phyloP scores from a whole-genome alignment of 2,888 invertebrate genomes.

The Drosophila barbarae region DNA sequence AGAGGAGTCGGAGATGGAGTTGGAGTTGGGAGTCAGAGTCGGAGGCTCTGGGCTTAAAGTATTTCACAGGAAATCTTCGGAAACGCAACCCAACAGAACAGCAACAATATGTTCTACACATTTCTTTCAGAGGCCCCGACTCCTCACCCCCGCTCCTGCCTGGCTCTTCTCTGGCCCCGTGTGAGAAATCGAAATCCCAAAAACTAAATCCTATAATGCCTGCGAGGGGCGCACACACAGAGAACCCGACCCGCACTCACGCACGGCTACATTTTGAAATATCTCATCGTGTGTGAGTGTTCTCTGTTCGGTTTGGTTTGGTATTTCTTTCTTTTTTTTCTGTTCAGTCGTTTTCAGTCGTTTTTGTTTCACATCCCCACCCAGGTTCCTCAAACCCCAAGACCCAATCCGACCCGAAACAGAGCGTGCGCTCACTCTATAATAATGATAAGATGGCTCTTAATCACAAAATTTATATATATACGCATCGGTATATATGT shows the following conservation, averaged over 20 bases:
- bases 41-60: slow-evolving; percentile 67
- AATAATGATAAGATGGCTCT: slow-evolving; percentile 80
- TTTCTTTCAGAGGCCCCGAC: slow-evolving; percentile 50
- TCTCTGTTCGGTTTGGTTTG: slow-evolving; percentile 51
- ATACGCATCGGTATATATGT: neutral
- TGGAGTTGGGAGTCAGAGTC: slow-evolving; percentile 5
- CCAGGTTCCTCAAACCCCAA: slow-evolving; percentile 9
- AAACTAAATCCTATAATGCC: slow-evolving; percentile 75
- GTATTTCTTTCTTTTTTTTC: slow-evolving; percentile 52
- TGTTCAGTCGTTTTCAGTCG: slow-evolving; percentile 2
- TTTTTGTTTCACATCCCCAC: slow-evolving; percentile 32
- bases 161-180: slow-evolving; percentile 30
- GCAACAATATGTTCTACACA: slow-evolving; percentile 74
- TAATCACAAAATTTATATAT: slow-evolving; percentile 79
- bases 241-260: slow-evolving; percentile 42
- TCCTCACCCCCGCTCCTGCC: neutral
- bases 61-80: slow-evolving; percentile 75
- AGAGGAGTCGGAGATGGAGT: slow-evolving; percentile 5
- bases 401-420: slow-evolving; percentile 17
- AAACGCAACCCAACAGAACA: slow-evolving; percentile 60
- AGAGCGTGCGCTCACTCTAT: slow-evolving; percentile 74
- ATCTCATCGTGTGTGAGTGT: slow-evolving; percentile 45
- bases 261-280: slow-evolving; percentile 58
- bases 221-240: slow-evolving; percentile 48
- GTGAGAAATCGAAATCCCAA: slow-evolving; percentile 76